Base-by-base conservation (phyloP, 37 sponge, comb jelly and placozoan genomes). In the Dysidea cf. avara region DNA sequence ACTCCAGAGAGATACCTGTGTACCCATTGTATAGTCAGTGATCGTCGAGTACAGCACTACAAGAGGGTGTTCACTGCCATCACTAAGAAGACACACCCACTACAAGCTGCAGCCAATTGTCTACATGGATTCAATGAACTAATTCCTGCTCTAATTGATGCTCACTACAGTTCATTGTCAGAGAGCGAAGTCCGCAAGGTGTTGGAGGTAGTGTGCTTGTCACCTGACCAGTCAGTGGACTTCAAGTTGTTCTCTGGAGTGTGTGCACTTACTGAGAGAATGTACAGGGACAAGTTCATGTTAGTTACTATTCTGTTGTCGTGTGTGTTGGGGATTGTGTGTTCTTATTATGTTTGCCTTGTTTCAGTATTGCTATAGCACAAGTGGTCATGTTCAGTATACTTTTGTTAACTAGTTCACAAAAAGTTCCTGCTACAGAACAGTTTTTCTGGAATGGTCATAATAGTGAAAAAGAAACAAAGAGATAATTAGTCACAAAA, bases 191-290 rank as follows among this genome's bases (percentile, higher is more conserved):
- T 62, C 14, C 9, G 21, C 25, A 24, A 33, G 9, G 48, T 76
- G 35, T 37, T 76, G 35, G 64, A 75, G n/a, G 74, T 74, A 59
- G 32, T 31, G 5, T 25, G 67, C 20, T 18, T 81, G 16, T 36
- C 78, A 7, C 25, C 7, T 6, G 74, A 77, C 0, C 38, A 17
- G 9, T 11, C 34, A 5, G 69, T 82, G 0, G 71, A 68, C 3
- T 16, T 79, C 0, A 51, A 73, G 14, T 65, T 88, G 47, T 88
- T 88, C 74, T 79, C 75, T 50, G 83, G 78, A 1, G 56, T 83
- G 17, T 78, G 78, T 73, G 83, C 79, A 39, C 62, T 88, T 0
- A 61, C 83, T 25, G 89, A 83, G 65, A 52, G 89, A 39, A 54
- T 68, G 38, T 52, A 77, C 48, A 22, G 48, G 21, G 55, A 64